Evolutionary conservation across 2,888 invertebrate genomes (phyloP).

Genomic region (Onchidella celtica): DNA sequence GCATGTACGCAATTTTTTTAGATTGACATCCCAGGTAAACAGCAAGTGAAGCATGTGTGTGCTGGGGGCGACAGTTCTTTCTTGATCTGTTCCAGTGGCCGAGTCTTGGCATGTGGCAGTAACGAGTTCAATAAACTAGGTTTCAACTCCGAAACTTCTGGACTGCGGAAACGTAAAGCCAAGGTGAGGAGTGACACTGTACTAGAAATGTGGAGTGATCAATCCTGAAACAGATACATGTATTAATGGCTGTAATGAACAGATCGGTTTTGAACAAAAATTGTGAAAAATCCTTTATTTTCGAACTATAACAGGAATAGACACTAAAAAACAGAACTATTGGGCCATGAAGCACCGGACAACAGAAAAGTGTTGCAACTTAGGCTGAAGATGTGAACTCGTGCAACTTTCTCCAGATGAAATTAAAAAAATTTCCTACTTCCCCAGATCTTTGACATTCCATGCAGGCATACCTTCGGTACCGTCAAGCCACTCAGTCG

Average conservation of each 20-base stretch:
- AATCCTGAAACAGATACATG: not conserved
- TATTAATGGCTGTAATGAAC: no score
- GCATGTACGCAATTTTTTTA: no score
- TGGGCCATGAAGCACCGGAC: no score
- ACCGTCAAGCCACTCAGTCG: constrained; percentile 76
- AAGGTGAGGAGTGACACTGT: constrained; percentile 55
- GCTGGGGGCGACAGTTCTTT: constrained; percentile 77
- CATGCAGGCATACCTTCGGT: constrained; percentile 73
- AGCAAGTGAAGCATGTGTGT: constrained; percentile 71
- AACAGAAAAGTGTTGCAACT: no score
- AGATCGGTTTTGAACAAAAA: no score
- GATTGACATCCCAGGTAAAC: constrained; percentile 72
- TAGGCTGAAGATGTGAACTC: no score
- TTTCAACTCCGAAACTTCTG: constrained; percentile 76
- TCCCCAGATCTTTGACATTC: constrained; percentile 77
- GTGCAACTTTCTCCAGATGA: no score
- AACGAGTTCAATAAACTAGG: constrained; percentile 80
- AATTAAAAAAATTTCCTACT: no score
- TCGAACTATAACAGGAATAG: no score
- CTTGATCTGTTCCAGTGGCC: constrained; percentile 74
- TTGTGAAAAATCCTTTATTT: no score
- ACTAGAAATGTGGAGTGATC: not conserved
- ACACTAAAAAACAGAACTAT: no score
- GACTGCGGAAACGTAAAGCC: constrained; percentile 71
- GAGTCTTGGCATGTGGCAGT: constrained; percentile 78